A percentile compares a stretch with the other conserved stretches of the same genome.
phyloP scores from a whole-genome alignment of 2,888 invertebrate species.

The Cryptosula pallasiana region DNA sequence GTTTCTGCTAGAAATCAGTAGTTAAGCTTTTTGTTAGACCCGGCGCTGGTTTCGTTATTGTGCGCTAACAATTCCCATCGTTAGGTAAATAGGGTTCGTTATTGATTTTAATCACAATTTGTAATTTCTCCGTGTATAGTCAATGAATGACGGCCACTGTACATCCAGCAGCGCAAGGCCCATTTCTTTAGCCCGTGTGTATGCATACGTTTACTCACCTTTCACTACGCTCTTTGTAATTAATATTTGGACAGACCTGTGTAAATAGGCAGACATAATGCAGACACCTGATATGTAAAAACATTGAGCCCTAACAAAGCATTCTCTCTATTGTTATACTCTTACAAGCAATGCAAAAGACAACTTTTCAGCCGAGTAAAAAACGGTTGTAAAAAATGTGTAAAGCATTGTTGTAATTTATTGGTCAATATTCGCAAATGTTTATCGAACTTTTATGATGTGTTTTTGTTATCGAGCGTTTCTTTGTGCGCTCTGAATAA shows the following conservation, averaged over 20 bases:
- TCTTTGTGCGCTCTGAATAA: too few species aligned
- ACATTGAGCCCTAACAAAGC: slow-evolving; percentile 9
- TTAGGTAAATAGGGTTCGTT: neutral
- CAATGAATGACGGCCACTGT: neutral
- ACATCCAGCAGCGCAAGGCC: too few species aligned
- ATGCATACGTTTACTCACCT: neutral
- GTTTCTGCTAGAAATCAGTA: too few species aligned
- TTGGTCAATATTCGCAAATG: neutral
- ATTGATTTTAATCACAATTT: slow-evolving; percentile 20
- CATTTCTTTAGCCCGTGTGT: too few species aligned
- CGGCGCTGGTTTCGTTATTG: too few species aligned
- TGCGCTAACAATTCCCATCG: neutral
- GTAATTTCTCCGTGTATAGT: neutral
- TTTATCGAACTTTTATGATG: neutral
- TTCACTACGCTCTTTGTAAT: slow-evolving; percentile 13
- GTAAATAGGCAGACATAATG: slow-evolving; percentile 14
- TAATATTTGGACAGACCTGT: slow-evolving; percentile 10
- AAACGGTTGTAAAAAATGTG: neutral
- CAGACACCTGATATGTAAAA: neutral
- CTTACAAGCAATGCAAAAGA: neutral
- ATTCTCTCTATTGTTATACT: neutral
- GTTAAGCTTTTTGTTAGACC: too few species aligned
- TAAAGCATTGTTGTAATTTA: neutral
- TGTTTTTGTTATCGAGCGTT: too few species aligned
- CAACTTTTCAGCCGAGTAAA: neutral